phyloP scores from a whole-genome alignment of 2,888 invertebrate species.

The Orchesella flavescens region DNA sequence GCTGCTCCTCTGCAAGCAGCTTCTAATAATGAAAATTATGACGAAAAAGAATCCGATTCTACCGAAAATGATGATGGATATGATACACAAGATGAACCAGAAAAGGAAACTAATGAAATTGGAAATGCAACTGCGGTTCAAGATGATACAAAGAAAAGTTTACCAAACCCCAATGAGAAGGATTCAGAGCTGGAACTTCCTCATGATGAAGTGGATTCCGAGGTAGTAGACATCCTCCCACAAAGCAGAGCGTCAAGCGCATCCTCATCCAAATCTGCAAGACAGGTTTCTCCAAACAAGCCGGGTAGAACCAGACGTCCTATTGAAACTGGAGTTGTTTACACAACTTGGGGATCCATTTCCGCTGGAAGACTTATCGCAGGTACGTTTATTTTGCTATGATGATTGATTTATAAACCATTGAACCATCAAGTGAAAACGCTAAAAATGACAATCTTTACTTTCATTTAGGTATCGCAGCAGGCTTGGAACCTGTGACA shows the following conservation, averaged over 20 bases:
- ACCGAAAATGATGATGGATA: neutral
- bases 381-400: slow-evolving; percentile 47
- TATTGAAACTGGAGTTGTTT: slow-evolving; percentile 71
- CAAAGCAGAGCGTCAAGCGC: neutral
- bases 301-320: slow-evolving; percentile 62
- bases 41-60: neutral
- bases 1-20: neutral
- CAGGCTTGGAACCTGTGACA: slow-evolving; percentile 62
- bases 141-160: too few species aligned
- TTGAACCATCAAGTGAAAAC: too few species aligned
- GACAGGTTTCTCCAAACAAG: slow-evolving; percentile 32
- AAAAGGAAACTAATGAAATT: neutral
- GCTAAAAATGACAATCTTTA: too few species aligned
- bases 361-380: slow-evolving; percentile 66
- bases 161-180: too few species aligned
- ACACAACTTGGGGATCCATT: slow-evolving; percentile 68
- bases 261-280: slow-evolving; percentile 25
- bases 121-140: neutral
- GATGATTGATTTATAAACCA: too few species aligned
- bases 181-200: neutral
- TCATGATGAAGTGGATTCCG: slow-evolving; percentile 14
- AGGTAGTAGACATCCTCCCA: neutral
- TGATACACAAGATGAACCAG: neutral
- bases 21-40: neutral
- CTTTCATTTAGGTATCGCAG: slow-evolving; percentile 66